Percentiles rank a stretch among this genome's conserved stretches.
phyloP scores from a whole-genome alignment of 2,888 invertebrate species.

The Andrena trimmerana region DNA sequence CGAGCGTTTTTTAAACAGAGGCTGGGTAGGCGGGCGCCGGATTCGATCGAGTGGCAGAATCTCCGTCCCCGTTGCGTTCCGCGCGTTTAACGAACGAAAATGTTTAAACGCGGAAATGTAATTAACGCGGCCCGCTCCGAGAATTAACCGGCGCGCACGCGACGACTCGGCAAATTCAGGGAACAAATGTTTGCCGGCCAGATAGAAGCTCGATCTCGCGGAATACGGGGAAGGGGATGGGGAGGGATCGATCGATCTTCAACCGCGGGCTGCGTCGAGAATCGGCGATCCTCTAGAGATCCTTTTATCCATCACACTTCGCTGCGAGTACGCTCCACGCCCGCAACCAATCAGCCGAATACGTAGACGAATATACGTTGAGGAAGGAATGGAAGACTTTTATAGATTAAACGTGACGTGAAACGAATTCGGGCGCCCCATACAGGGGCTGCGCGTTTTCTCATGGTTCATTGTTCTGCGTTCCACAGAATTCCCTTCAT shows the following conservation, averaged over 20 bases:
- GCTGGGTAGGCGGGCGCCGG: not conserved
- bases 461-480: not conserved
- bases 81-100: conserved; percentile 33
- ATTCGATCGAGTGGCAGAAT: conserved; percentile 1
- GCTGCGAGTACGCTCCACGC: conserved; percentile 28
- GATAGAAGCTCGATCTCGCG: not conserved
- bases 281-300: conserved; percentile 14
- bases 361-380: conserved; percentile 64
- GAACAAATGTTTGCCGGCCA: conserved; percentile 6
- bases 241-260: not conserved
- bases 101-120: conserved; percentile 37
- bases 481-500: not conserved
- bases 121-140: conserved; percentile 36
- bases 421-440: conserved; percentile 64
- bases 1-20: conserved; percentile 2
- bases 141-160: conserved; percentile 11
- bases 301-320: conserved; percentile 22
- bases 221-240: not conserved
- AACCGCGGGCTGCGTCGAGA: conserved; percentile 25
- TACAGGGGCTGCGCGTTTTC: conserved; percentile 10
- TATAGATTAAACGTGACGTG: conserved; percentile 74
- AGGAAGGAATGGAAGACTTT: conserved; percentile 79
- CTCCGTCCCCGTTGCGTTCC: not conserved
- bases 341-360: conserved; percentile 59
- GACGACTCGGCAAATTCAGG: conserved; percentile 25